Conservation (phyloP, 2,113 vertebrate species). For the Malurus elegans region DNA sequence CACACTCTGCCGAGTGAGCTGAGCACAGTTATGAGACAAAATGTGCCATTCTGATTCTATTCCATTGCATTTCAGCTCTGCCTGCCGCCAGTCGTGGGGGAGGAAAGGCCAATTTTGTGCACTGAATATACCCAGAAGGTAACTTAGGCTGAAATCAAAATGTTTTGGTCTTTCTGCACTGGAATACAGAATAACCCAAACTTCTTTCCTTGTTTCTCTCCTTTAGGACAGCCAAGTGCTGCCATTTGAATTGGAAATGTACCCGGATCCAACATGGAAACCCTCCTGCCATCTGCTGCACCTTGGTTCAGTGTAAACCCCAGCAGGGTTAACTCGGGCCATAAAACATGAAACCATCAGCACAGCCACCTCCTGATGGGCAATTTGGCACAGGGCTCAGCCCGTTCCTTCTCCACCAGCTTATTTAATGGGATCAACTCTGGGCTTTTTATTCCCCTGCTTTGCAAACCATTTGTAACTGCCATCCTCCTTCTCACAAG, state of each 20-base stretch:
- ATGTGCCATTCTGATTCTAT: neutral
- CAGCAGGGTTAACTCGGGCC: neutral
- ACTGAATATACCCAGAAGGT: neutral
- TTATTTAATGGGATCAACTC: neutral
- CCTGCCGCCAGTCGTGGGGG: neutral
- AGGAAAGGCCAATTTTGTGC: neutral
- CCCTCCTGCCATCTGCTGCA: constrained; percentile 6
- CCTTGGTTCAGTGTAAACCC: neutral
- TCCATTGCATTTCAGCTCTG: neutral
- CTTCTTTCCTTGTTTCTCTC: neutral
- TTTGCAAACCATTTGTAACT: neutral
- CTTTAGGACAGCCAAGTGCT: neutral
- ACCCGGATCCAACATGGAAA: neutral
- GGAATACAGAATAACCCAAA: neutral
- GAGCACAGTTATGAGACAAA: neutral
- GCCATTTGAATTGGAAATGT: constrained; percentile 3
- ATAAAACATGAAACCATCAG: neutral
- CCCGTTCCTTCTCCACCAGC: neutral
- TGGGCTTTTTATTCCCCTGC: neutral
- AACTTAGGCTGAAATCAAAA: neutral
- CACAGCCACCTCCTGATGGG: neutral
- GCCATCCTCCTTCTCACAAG: neutral
- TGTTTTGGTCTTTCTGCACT: neutral
- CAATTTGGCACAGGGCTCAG: neutral
- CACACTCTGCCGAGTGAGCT: neutral